These are phyloP conservation scores for Calonectris borealis DNA, from an alignment of 2,113 vertebrate species.

Conservation along the genomic window DNA sequence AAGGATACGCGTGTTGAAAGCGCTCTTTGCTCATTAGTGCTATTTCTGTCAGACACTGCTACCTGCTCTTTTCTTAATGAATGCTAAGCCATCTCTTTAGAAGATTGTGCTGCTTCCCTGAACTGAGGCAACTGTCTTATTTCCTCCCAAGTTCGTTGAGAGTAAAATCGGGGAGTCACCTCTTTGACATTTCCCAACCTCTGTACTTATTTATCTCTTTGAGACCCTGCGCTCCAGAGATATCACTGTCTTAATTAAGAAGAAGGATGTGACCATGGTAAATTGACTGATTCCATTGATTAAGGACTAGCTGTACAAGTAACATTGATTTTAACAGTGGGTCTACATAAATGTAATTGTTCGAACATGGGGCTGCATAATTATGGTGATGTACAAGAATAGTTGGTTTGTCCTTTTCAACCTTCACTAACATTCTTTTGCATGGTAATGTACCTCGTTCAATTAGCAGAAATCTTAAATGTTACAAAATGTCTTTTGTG, in stretches of 20 bases:
- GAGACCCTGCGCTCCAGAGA: conserved; percentile 83
- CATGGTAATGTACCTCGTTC: conserved; percentile 82
- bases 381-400: conserved; percentile 83
- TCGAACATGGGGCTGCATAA: conserved; percentile 86
- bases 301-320: conserved; percentile 88
- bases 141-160: conserved; percentile 77
- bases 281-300: conserved; percentile 94
- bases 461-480: conserved; percentile 84
- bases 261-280: conserved; percentile 87
- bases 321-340: conserved; percentile 90
- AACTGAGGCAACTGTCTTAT: conserved; percentile 78
- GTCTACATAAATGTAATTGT: conserved; percentile 93
- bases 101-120: conserved; percentile 69
- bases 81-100: conserved; percentile 79
- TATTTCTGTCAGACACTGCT: conserved; percentile 78
- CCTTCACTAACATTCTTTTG: conserved; percentile 84
- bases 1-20: conserved; percentile 80
- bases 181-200: conserved; percentile 85
- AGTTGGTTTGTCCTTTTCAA: conserved; percentile 87
- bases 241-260: conserved; percentile 96
- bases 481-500: conserved; percentile 81
- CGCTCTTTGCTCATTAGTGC: conserved; percentile 84
- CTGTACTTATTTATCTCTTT: conserved; percentile 87
- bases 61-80: conserved; percentile 84
- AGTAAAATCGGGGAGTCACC: conserved; percentile 83